These are phyloP conservation scores for Halictus ligatus DNA, from an alignment of 2,888 invertebrate species.

Conservation along the genomic window DNA sequence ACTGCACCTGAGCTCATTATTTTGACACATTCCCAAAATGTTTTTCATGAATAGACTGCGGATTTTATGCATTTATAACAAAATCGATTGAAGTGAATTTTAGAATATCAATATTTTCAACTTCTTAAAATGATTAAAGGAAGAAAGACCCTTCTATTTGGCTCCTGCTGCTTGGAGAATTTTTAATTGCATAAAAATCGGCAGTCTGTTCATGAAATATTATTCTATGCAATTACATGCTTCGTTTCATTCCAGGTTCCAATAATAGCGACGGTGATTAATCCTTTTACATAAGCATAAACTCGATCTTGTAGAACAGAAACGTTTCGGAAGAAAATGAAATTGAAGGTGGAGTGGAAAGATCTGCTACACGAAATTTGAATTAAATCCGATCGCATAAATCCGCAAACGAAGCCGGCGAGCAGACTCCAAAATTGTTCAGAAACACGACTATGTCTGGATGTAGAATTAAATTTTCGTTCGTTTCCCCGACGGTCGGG, in stretches of 20 bases:
- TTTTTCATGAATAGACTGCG: not conserved
- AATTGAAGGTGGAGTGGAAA: not conserved
- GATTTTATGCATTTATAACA: not conserved
- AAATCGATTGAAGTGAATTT: no score
- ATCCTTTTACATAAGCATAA: not conserved
- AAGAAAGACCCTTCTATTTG: no score
- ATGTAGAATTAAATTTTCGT: not conserved
- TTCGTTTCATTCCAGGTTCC: no score
- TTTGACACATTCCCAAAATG: not conserved
- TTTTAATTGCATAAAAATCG: no score
- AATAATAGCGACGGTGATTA: not conserved
- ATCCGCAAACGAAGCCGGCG: no score
- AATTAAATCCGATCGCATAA: no score
- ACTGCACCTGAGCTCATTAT: not conserved
- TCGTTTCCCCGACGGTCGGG: not conserved
- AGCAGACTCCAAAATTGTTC: not conserved
- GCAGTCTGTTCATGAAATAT: no score
- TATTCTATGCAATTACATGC: no score
- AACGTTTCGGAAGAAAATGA: not conserved
- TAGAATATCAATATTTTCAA: no score
- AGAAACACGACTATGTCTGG: not conserved
- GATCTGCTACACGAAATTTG: not conserved
- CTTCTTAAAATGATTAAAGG: no score
- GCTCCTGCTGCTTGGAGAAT: no score
- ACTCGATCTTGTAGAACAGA: not conserved